These are phyloP conservation scores for Nomada fucata DNA, from an alignment of 2,888 invertebrate species.

Conservation along the genomic window DNA sequence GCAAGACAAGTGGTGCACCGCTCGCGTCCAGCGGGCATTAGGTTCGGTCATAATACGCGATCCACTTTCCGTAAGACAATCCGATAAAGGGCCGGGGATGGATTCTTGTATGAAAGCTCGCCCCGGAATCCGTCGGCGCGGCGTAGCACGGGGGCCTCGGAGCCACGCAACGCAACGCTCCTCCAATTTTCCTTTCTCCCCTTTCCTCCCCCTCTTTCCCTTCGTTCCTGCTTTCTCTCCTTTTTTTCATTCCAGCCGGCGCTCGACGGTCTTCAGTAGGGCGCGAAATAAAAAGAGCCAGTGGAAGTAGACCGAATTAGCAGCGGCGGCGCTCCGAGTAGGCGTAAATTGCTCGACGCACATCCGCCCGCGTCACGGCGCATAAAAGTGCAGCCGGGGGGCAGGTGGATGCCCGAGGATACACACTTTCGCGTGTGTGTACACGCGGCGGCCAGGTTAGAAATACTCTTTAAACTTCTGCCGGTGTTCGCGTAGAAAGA, in stretches of 20 bases:
- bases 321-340: slow-evolving; percentile 59
- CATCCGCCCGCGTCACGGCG: slow-evolving; percentile 45
- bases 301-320: slow-evolving; percentile 62
- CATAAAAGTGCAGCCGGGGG: slow-evolving; percentile 31
- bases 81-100: neutral
- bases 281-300: slow-evolving; percentile 62
- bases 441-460: slow-evolving; percentile 44
- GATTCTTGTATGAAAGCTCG: slow-evolving; percentile 11
- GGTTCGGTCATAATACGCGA: neutral
- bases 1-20: too few species aligned
- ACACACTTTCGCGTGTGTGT: slow-evolving; percentile 28
- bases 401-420: slow-evolving; percentile 18
- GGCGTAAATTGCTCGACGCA: slow-evolving; percentile 70
- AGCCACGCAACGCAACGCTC: slow-evolving; percentile 35
- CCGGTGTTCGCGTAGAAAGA: slow-evolving; percentile 62
- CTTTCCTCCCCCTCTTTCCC: neutral
- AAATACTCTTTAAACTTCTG: slow-evolving; percentile 69
- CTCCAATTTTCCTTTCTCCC: slow-evolving; percentile 40
- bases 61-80: neutral
- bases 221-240: too few species aligned
- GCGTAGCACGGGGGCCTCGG: neutral
- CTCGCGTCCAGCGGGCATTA: too few species aligned
- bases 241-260: slow-evolving; percentile 9
- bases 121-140: neutral
- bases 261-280: slow-evolving; percentile 52